These are phyloP conservation scores for Drosophila leontia DNA, from an alignment of 1,140 invertebrate genomes.

Conservation along the genomic window DNA sequence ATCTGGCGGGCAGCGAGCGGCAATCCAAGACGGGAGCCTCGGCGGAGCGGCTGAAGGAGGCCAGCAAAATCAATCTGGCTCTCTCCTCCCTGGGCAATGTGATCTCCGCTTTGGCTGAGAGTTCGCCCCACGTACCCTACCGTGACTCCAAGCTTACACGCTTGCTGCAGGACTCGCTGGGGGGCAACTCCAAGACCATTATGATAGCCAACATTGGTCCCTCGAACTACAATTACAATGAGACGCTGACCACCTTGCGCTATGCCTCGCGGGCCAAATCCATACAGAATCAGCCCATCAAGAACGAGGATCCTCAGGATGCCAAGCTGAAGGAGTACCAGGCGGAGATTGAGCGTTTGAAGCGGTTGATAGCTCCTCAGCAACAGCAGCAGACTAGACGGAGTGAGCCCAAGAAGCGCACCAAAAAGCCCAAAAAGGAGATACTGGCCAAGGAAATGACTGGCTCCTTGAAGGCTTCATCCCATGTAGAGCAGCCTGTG, in stretches of 20 bases:
- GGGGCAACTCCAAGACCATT: conserved; percentile 98
- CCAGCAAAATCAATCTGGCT: conserved; percentile 97
- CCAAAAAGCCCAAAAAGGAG: conserved; percentile 68
- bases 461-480: conserved; percentile 41
- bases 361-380: conserved; percentile 86
- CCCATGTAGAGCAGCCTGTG: conserved; percentile 28
- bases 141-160: conserved; percentile 97
- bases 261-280: conserved; percentile 97
- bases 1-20: conserved; percentile 94
- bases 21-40: conserved; percentile 96
- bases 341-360: conserved; percentile 91
- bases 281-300: conserved; percentile 97
- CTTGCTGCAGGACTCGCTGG: conserved; percentile 96
- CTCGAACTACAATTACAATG: conserved; percentile 98
- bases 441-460: conserved; percentile 15
- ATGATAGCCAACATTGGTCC: conserved; percentile 99
- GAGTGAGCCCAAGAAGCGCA: conserved; percentile 64
- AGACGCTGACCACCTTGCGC: conserved; percentile 95
- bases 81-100: conserved; percentile 97
- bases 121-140: conserved; percentile 95
- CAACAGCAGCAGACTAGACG: conserved; percentile 77
- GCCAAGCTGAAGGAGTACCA: conserved; percentile 95
- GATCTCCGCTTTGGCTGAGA: conserved; percentile 96
- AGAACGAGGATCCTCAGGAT: conserved; percentile 98
- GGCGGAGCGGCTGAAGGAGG: conserved; percentile 96